Evolutionary conservation across 2,797 vertebrate genomes (phyloP), one percentile per base, ranked within the genome.

Genomic region (Argyrosomus regius): DNA sequence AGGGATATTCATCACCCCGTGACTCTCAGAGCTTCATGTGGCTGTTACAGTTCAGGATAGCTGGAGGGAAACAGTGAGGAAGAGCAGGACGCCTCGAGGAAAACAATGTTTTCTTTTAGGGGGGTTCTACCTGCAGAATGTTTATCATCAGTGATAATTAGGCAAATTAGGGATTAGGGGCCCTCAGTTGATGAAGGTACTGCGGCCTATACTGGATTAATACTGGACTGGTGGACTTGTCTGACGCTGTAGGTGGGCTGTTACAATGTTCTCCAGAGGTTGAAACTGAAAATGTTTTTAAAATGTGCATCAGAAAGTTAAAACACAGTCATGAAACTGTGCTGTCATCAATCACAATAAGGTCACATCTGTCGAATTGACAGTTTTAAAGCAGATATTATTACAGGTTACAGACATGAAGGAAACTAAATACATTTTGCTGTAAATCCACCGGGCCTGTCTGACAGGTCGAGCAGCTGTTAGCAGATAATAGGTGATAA

Each of bases 1-100:
- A 50, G 64, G 17, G 31, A 62, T 20, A 61, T 20, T 59, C 70
- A 80, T 78, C 46, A 67, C 7, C 7, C 28, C 1, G 14, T 64
- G 49, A 39, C 26, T 35, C 26, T 53, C 5, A 59, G 53, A 59
- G 41, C 41, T 54, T 59, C 6, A 56, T 26, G 61, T 18, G 18
- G 31, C 18, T 18, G 67, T 41, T 56, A 22, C 31, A 39, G 41
- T 74, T 35, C 17, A 18, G 43, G 22, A 14, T 28, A 13, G 8
- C 50, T 61, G 18, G 5, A 4, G 52, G n/a, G 14, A 10, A 48
- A 9, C 35, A 56, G 8, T 16, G 17, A 24, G 46, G 58, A 66
- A 48, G 17, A 71, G 62, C 45, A 20, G 5, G 57, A 41, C 3
- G 39, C 28, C 31, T 61, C 8, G 2, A 12, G 54, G 52, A 48